phyloP scores from a whole-genome alignment of 2,797 vertebrate species.

The Arctocebus calabarensis region DNA sequence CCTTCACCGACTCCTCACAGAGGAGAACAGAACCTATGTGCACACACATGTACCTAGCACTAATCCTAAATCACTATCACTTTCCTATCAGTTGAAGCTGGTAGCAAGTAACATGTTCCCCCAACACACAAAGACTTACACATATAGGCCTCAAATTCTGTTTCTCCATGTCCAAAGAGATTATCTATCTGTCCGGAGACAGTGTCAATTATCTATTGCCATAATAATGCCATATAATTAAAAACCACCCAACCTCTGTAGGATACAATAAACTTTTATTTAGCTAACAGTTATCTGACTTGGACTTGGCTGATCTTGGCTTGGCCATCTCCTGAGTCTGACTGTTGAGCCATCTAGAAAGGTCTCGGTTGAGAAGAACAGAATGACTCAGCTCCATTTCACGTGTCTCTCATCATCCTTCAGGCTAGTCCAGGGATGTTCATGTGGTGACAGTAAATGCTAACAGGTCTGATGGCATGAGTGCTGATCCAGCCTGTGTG shows the following conservation, averaged over 20 bases:
- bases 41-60: fast-evolving
- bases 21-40: too few relatives aligned
- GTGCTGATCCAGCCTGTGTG: neutral
- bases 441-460: neutral
- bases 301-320: neutral
- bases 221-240: neutral
- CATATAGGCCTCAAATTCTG: neutral
- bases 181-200: neutral
- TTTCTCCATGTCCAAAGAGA: neutral
- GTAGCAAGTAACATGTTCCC: neutral
- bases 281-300: neutral
- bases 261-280: neutral
- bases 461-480: neutral
- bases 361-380: neutral
- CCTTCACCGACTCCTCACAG: neutral
- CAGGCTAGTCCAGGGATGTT: neutral
- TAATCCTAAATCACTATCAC: neutral
- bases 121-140: neutral
- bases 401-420: neutral
- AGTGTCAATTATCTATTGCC: neutral
- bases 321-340: neutral
- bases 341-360: neutral
- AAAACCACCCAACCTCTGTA: neutral
- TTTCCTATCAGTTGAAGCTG: neutral
- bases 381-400: neutral